Evolutionary conservation across 2,888 invertebrate genomes (phyloP), one percentile per base, ranked within the genome.

Genomic region (Mythimna vitellina): DNA sequence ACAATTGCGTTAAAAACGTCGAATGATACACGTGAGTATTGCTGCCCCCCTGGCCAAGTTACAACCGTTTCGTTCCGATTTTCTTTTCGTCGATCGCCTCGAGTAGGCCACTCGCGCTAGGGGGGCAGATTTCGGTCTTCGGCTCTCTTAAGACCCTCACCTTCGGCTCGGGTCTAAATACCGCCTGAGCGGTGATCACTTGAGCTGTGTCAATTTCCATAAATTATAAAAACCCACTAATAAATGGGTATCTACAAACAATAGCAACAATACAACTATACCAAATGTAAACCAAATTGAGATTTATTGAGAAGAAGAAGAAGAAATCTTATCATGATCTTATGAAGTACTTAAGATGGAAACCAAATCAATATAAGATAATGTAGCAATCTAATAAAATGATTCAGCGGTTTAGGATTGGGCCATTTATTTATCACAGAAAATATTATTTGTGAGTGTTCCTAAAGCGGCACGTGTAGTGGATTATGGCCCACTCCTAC

Each of bases 341-440:
- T 49, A 62, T 53, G 64, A 65, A 76, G 42, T 58, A 32, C 29
- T 63, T 70, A 70, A 66, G 66, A 76, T 53, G 66, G 32, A 46
- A 14, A 64, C 51, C 22, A 29, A 71, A 53, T 60, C 65, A 70
- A 80, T 78, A 73, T 80, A 70, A 72, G 68, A 70, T 69, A 57
- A 72, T 62, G 70, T 64, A 68, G 57, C 66, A 76, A 82, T 79
- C 35, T 60, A 73, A 83, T 82, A 73, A 76, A 65, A 75, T 83
- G 78, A 83, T 69, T 65, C 73, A 66, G 70, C 65, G 66, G 67
- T 65, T 74, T 65, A 22, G 32, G 62, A 67, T 69, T 35, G 57
- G 38, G 38, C 53, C 70, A 70, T 75, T 75, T 68, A 73, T 80
- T 63, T 65, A 68, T 51, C 20, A 35, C n/a, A 56, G 32, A 53